phyloP scores from a whole-genome alignment of 2,113 vertebrate species.

The Anarhynchus alexandrinus region DNA sequence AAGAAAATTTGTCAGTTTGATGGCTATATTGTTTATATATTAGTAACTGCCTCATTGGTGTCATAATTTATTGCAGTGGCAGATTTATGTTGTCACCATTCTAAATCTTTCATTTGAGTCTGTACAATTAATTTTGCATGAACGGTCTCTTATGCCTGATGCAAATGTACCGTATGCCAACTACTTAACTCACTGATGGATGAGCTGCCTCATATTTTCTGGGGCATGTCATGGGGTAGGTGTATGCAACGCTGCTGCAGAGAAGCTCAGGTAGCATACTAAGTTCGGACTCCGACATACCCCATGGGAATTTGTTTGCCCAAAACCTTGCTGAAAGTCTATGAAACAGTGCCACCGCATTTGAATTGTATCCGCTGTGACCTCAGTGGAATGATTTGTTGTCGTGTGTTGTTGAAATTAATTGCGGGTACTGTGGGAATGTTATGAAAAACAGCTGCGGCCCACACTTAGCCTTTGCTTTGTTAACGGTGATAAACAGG shows the following conservation, averaged over 20 bases:
- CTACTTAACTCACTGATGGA: not conserved
- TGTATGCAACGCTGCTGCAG: not conserved
- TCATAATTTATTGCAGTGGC: not conserved
- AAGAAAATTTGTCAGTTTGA: not conserved
- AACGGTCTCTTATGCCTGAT: not conserved
- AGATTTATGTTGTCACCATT: not conserved
- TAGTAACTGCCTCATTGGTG: not conserved
- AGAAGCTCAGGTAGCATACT: not conserved
- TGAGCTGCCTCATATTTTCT: not conserved
- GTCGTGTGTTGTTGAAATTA: not conserved
- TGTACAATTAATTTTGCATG: not conserved
- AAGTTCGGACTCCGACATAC: not conserved
- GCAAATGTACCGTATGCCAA: not conserved
- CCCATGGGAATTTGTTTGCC: not conserved
- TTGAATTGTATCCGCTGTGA: not conserved
- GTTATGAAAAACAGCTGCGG: slow-evolving; percentile 38
- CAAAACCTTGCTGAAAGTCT: not conserved
- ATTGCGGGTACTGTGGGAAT: slow-evolving; percentile 22
- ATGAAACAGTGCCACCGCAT: not conserved
- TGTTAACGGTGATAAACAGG: slow-evolving; percentile 8
- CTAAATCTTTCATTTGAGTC: not conserved
- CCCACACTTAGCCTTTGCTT: slow-evolving; percentile 45
- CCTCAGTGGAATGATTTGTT: slow-evolving; percentile 37
- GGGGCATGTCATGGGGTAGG: not conserved
- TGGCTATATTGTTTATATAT: not conserved